These are phyloP conservation scores for Pelobates cultripes DNA, from an alignment of 2,797 vertebrate genomes.

Conservation along the genomic window DNA sequence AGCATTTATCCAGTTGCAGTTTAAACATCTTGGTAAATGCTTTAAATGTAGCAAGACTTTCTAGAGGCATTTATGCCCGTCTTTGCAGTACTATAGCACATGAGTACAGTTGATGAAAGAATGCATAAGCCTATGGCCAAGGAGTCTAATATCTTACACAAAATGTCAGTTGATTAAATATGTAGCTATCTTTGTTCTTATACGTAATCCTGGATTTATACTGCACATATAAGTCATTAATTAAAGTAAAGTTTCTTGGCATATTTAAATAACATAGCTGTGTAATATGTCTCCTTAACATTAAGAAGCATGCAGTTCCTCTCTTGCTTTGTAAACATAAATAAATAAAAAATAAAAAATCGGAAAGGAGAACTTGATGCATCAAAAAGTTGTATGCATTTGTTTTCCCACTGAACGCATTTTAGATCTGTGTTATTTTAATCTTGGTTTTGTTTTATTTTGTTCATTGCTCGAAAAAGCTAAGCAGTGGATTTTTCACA, in stretches of 20 bases:
- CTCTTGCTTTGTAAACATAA: not conserved
- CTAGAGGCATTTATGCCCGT: too few relatives aligned
- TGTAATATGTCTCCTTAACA: too few relatives aligned
- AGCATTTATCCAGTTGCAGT: too few relatives aligned
- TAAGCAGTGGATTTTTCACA: slow-evolving; percentile 51
- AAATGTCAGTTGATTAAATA: not conserved
- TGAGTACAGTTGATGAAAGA: not conserved
- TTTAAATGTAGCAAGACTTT: too few relatives aligned
- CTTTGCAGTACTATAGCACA: too few relatives aligned
- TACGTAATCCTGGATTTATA: not conserved
- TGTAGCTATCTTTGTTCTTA: not conserved
- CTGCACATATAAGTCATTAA: too few relatives aligned
- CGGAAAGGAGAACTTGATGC: slow-evolving; percentile 3
- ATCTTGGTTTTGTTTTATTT: slow-evolving; percentile 50
- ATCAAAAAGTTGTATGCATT: slow-evolving; percentile 34
- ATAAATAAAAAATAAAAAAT: not conserved
- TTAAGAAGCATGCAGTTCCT: too few relatives aligned
- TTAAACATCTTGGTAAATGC: too few relatives aligned
- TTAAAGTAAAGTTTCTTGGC: too few relatives aligned
- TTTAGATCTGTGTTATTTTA: slow-evolving; percentile 44
- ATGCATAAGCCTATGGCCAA: not conserved
- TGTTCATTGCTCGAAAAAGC: slow-evolving; percentile 45
- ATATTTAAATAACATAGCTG: too few relatives aligned
- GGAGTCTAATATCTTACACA: not conserved
- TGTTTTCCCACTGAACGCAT: slow-evolving; percentile 37